Evolutionary conservation across 53 echinoderm and acorn worm genomes (phyloP).

Genomic region (Echinometra lucunter): DNA sequence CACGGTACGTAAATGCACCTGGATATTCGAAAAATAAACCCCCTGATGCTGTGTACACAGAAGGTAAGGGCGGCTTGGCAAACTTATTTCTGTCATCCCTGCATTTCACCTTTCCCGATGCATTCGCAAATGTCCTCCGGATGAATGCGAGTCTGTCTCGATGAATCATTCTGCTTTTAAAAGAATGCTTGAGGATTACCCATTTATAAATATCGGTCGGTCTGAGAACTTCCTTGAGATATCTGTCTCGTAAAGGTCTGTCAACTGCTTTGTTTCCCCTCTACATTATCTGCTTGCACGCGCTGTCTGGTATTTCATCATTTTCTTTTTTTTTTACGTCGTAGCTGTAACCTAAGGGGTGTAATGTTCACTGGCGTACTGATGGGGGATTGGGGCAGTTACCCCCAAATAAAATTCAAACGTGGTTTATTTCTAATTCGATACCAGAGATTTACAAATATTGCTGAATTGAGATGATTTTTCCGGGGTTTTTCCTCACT

Average conservation of each 20-base stretch:
- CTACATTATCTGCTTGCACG: not conserved
- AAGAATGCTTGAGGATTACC: conserved; percentile 33
- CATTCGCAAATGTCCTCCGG: not conserved
- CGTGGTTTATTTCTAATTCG: too few relatives aligned
- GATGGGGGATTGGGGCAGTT: too few relatives aligned
- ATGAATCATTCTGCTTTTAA: conserved; percentile 28
- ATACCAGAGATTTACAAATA: too few relatives aligned
- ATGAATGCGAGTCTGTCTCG: not conserved
- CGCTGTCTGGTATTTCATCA: not conserved
- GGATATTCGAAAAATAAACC: not conserved
- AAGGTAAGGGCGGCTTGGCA: not conserved
- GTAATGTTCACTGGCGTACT: too few relatives aligned
- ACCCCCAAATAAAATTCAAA: too few relatives aligned
- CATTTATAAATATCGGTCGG: conserved; percentile 14
- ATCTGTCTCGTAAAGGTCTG: not conserved
- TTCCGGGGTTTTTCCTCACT: too few relatives aligned
- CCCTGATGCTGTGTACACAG: not conserved
- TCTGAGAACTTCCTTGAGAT: not conserved
- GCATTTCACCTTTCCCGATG: not conserved
- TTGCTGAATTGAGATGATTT: too few relatives aligned
- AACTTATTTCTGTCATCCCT: not conserved
- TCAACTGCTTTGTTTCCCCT: not conserved
- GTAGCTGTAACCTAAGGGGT: too few relatives aligned
- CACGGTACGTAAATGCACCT: not conserved
- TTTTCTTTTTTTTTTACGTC: not conserved